Base-by-base conservation (phyloP, 1,140 invertebrate species). In the Dendroctonus valens region DNA sequence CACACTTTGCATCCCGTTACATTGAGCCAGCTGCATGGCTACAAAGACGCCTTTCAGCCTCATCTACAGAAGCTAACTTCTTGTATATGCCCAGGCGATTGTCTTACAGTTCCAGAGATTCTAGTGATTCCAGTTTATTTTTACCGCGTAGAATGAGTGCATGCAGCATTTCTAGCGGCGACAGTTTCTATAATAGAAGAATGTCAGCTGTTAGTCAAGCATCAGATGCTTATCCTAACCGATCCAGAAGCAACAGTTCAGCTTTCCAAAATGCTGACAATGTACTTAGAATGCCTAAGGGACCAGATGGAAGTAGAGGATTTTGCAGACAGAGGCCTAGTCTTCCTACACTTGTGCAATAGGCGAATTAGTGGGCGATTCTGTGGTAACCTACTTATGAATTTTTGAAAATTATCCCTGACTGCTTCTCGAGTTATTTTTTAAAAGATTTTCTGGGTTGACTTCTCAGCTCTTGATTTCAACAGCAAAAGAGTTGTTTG, bases 261-360 rank as follows among this genome's bases (percentile, higher is more conserved):
- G 79, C 81, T 5, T 75, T 79, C 78, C 76, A 79, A 57, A 83
- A 83, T 71, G 81, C 82, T 12, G 88, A 88, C 52, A 88, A 88
- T 68, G 83, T 91, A 11, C 81, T 92, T n/a, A 83, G 93, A 41
- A 82, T 90, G 77, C 93, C 92, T 0, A 83, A 86, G 62, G 92
- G 91, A 6, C 93, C 93, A 5, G 92, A 94, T 79, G 92, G 91
- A 26, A 90, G 90, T 37, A 83, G 85, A 54, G 93, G 93, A 39
- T 94, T 95, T 79, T 80, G 73, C 39, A 80, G 76, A 12, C 75
- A 75, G 61, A 70, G 74, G 48, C 69, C 70, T 7, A 70, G 70
- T 46, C 53, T 73, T 6, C 68, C 68, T 7, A 67, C 65, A 0
- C 58, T 67, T 9, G 65, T 67, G 40, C 65, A 67, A 44, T 67